A percentile compares a stretch with the other conserved stretches of the same genome.
Evolutionary conservation across 2,797 vertebrate genomes (phyloP).

Genomic region (Psittacula derbiana): DNA sequence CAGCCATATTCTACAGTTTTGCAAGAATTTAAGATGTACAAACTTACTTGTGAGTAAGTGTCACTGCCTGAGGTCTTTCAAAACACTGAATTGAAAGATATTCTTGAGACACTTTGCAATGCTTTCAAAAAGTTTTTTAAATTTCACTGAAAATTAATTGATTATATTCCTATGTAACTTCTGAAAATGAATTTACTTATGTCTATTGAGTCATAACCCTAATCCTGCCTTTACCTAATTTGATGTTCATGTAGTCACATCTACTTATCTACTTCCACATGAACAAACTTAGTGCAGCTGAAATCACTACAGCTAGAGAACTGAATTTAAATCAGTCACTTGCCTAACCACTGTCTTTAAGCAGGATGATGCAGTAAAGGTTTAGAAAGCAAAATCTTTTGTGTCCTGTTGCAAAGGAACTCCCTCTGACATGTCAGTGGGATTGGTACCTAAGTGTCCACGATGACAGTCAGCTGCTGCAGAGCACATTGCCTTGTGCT

Average conservation of each 20-base stretch:
- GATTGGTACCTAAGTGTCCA: not conserved
- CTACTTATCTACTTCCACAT: not conserved
- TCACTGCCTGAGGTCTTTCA: not conserved
- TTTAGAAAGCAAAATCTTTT: not conserved
- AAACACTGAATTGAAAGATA: not conserved
- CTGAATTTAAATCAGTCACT: not conserved
- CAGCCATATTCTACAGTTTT: not conserved
- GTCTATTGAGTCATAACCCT: not conserved
- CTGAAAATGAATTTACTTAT: not conserved
- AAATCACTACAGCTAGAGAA: not conserved
- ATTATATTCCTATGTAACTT: not conserved
- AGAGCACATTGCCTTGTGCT: not conserved
- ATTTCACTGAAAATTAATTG: not conserved
- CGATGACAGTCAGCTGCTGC: not conserved
- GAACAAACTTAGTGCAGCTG: not conserved
- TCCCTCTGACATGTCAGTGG: not conserved
- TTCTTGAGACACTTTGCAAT: not conserved
- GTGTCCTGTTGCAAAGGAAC: not conserved
- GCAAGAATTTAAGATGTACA: not conserved
- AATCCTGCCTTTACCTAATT: not conserved
- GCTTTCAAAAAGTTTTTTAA: not conserved
- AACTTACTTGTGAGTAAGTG: not conserved
- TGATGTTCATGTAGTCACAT: not conserved
- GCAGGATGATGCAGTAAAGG: not conserved
- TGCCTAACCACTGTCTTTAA: not conserved